phyloP scores from a whole-genome alignment of 2,113 vertebrate genomes.

The Leptodactylus fuscus region DNA sequence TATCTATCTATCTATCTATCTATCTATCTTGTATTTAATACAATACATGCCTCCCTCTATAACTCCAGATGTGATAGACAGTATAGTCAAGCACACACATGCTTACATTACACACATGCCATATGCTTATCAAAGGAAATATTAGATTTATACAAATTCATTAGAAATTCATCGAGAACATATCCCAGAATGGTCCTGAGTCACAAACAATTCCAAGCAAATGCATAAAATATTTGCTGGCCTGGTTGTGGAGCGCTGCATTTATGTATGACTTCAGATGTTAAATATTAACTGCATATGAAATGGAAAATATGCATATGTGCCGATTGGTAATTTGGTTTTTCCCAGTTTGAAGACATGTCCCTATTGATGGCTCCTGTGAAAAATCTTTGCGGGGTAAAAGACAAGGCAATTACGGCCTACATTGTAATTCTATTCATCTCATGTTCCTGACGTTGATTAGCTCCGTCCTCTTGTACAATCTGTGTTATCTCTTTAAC shows the following conservation, averaged over 20 bases:
- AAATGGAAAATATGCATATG: slow-evolving; percentile 59
- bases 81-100: neutral
- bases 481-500: slow-evolving; percentile 73
- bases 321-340: slow-evolving; percentile 65
- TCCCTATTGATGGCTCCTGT: slow-evolving; percentile 64
- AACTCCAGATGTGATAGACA: neutral
- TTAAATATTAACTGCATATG: slow-evolving; percentile 69
- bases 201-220: slow-evolving; percentile 56
- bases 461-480: slow-evolving; percentile 68
- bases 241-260: slow-evolving; percentile 57
- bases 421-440: slow-evolving; percentile 69
- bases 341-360: slow-evolving; percentile 60
- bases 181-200: slow-evolving; percentile 63
- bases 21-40: neutral
- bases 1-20: neutral
- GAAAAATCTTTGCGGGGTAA: slow-evolving; percentile 64
- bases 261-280: slow-evolving; percentile 64
- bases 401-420: slow-evolving; percentile 69
- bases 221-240: slow-evolving; percentile 67
- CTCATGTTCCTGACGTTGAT: slow-evolving; percentile 72
- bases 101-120: slow-evolving; percentile 58
- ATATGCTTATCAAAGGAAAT: slow-evolving; percentile 65
- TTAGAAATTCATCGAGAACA: slow-evolving; percentile 67
- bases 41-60: no score
- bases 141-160: slow-evolving; percentile 67